These are phyloP conservation scores for Resseliella maxima DNA, from an alignment of 2,888 invertebrate genomes.

Conservation along the genomic window DNA sequence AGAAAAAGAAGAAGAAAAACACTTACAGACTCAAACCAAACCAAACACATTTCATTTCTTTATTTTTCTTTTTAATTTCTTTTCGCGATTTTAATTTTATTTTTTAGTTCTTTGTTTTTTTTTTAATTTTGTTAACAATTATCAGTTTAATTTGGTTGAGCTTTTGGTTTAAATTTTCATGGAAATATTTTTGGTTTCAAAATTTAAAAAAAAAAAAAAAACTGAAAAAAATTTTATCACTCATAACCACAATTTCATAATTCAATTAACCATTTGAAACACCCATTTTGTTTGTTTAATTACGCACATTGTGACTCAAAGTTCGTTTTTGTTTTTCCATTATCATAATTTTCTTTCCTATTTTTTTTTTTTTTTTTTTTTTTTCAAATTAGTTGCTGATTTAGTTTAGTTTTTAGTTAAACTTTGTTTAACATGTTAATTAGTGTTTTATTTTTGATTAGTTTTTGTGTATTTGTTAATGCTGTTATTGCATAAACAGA, in stretches of 20 bases:
- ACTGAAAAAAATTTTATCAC: not conserved
- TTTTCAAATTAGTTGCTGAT: not conserved
- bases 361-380: not conserved
- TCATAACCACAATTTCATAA: not conserved
- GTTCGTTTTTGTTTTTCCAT: constrained; percentile 1
- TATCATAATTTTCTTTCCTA: not conserved
- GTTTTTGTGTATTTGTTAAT: not conserved
- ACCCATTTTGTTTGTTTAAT: not conserved
- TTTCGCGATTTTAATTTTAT: not conserved
- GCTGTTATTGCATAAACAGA: not conserved
- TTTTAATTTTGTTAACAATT: constrained; percentile 23
- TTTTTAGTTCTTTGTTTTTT: not conserved
- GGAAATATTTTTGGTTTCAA: constrained; percentile 44
- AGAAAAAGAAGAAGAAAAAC: not conserved
- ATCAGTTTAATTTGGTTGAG: constrained; percentile 1
- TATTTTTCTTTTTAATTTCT: not conserved
- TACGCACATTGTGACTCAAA: not conserved
- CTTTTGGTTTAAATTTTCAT: constrained; percentile 26
- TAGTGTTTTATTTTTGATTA: not conserved
- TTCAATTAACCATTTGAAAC: not conserved
- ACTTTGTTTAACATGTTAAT: not conserved
- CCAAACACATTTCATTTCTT: not conserved
- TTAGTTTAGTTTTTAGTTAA: constrained; percentile 29
- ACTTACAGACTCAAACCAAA: not conserved
- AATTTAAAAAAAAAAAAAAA: constrained; percentile 1